Conservation (phyloP, 2,797 vertebrate species). For the Rhinella marina region DNA sequence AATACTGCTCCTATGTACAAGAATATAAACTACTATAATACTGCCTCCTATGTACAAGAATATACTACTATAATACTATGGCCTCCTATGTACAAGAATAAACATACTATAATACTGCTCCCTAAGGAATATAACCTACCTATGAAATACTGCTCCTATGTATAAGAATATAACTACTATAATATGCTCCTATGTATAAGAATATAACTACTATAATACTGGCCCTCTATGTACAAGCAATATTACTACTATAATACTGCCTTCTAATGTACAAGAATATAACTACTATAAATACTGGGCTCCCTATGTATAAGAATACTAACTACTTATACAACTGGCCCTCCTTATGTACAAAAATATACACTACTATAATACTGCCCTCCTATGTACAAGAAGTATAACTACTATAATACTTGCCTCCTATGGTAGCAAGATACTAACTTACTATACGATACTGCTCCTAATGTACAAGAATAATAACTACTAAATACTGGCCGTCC, state of each 20-base stretch:
- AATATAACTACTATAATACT: neutral
- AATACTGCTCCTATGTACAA: no score
- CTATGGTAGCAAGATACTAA: neutral
- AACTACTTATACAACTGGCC: neutral
- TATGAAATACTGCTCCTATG: no score
- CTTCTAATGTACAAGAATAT: neutral
- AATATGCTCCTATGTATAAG: neutral
- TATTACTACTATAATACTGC: neutral
- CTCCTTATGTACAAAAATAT: neutral
- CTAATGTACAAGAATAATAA: neutral
- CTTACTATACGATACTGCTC: neutral
- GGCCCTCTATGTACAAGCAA: neutral
- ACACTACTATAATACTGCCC: neutral
- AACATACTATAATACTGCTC: neutral
- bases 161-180: no score
- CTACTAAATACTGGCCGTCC: neutral
- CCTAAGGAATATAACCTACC: neutral
- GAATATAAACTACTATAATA: no score
- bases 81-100: neutral
- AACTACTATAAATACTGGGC: neutral
- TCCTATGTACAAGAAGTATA: neutral
- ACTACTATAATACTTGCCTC: neutral
- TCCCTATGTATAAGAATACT: neutral
- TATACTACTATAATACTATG: no score
- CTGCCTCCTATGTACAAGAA: no score